Evolutionary conservation across 2,888 invertebrate species (phyloP).

Genomic region (Morpho deidamia): DNA sequence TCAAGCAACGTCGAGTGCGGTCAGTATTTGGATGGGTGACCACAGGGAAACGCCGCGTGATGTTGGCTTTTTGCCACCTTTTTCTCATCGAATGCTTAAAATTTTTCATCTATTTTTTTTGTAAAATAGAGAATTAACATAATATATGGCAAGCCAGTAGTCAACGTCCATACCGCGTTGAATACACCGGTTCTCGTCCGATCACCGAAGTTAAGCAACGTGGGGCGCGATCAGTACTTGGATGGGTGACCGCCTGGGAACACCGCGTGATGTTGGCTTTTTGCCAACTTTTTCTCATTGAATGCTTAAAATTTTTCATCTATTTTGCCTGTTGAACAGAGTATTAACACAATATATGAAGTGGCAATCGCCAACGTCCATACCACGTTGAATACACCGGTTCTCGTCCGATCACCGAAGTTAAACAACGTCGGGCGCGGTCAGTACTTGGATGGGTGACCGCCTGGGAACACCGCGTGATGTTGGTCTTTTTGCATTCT

Average conservation of each 20-base stretch:
- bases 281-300: too few relatives aligned
- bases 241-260: conserved; percentile 55
- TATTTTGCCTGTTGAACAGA: too few relatives aligned
- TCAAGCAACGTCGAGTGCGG: conserved; percentile 46
- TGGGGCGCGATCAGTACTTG: conserved; percentile 71
- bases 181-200: conserved; percentile 71
- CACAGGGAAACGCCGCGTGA: conserved; percentile 50
- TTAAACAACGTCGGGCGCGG: conserved; percentile 46
- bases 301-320: too few relatives aligned
- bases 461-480: conserved; percentile 50
- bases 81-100: too few relatives aligned
- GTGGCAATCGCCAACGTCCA: conserved; percentile 35
- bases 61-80: conserved; percentile 37
- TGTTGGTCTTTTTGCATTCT: conserved; percentile 38
- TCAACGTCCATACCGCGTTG: conserved; percentile 64
- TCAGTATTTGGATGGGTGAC: conserved; percentile 53
- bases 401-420: conserved; percentile 51
- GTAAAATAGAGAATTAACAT: too few relatives aligned
- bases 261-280: conserved; percentile 19
- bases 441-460: conserved; percentile 53
- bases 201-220: conserved; percentile 73
- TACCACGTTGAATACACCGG: conserved; percentile 44
- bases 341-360: too few relatives aligned
- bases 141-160: neutral
- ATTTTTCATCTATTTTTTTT: too few relatives aligned